phyloP scores from a whole-genome alignment of 2,797 vertebrate genomes.

The Sebastes steindachneri region DNA sequence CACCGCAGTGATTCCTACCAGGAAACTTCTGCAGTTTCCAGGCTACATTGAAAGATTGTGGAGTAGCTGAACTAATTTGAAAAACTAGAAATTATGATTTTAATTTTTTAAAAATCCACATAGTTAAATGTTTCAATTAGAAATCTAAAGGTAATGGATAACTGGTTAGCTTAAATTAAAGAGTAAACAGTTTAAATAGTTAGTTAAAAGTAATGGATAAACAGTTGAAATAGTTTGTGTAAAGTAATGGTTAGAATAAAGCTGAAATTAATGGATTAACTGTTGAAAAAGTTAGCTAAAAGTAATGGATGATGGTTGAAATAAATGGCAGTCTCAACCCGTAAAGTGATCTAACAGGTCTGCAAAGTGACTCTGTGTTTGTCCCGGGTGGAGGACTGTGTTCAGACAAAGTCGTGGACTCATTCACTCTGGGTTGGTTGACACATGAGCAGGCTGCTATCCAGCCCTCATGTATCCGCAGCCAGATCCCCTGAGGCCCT shows the following conservation, averaged over 20 bases:
- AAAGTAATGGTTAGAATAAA: not conserved
- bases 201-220: not conserved
- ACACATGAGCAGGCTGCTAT: constrained; percentile 40
- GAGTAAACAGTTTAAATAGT: not conserved
- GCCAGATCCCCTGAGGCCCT: constrained; percentile 46
- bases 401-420: constrained; percentile 43
- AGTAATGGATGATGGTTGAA: not conserved
- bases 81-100: not conserved
- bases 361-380: constrained; percentile 2
- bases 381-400: constrained; percentile 25
- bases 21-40: not conserved
- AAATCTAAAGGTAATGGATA: too few relatives aligned
- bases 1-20: not conserved
- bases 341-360: too few relatives aligned
- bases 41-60: not conserved
- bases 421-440: constrained; percentile 31
- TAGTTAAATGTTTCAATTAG: not conserved
- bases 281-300: too few relatives aligned
- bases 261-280: not conserved
- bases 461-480: constrained; percentile 7
- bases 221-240: not conserved
- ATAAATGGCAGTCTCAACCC: too few relatives aligned
- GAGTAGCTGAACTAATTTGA: not conserved
- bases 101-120: not conserved
- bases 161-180: too few relatives aligned